Percentiles rank a stretch among this genome's conserved stretches.
Evolutionary conservation across 2,888 invertebrate species (phyloP).

Genomic region (Cataglyphis rosenhaueri): DNA sequence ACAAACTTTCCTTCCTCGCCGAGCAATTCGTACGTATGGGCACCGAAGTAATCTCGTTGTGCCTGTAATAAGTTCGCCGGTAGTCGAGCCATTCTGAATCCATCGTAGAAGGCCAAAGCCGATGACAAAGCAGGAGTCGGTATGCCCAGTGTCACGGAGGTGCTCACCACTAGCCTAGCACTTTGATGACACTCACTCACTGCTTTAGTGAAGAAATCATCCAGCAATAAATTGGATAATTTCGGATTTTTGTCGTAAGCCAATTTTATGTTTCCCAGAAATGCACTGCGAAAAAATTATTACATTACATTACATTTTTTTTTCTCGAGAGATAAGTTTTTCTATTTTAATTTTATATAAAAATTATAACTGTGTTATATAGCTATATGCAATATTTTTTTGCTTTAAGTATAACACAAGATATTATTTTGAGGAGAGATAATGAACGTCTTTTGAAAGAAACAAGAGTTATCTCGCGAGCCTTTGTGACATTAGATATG

Average conservation of each 20-base stretch:
- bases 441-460: background rate
- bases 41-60: conserved; percentile 99
- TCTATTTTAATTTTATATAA: background rate
- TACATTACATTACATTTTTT: background rate
- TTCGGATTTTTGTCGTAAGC: conserved; percentile 96
- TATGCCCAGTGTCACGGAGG: conserved; percentile 92
- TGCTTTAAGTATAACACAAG: background rate
- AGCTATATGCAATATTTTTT: background rate
- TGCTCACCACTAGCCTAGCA: conserved; percentile 93
- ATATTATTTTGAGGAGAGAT: background rate
- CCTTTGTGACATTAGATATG: background rate
- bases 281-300: conserved; percentile 87
- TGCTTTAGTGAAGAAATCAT: conserved; percentile 96
- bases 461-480: background rate
- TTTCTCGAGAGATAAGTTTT: background rate
- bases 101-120: conserved; percentile 98
- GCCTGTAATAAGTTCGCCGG: conserved; percentile 99
- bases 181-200: conserved; percentile 93
- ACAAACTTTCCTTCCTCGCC: conserved; percentile 94
- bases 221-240: conserved; percentile 94
- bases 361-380: background rate
- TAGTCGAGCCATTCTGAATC: conserved; percentile 93
- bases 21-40: conserved; percentile 98
- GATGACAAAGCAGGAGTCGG: conserved; percentile 97
- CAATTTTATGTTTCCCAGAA: conserved; percentile 95